These are phyloP conservation scores for Athene cunicularia DNA, from an alignment of 2,113 vertebrate species.

Conservation along the genomic window DNA sequence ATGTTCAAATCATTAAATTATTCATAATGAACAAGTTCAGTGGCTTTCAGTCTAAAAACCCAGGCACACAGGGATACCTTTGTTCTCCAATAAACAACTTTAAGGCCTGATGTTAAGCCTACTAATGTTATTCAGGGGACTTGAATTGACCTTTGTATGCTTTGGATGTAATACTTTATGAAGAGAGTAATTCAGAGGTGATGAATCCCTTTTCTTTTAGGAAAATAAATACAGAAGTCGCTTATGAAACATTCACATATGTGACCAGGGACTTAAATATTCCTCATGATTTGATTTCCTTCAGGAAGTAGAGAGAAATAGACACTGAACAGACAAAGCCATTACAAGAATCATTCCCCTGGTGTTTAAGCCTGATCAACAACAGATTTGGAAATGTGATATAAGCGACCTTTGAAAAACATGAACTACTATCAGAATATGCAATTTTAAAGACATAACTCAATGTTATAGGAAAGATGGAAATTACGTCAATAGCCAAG, in stretches of 20 bases:
- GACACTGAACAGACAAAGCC: background rate
- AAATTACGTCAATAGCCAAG: background rate
- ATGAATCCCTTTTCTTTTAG: background rate
- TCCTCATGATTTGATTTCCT: background rate
- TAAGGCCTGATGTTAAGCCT: background rate
- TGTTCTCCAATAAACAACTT: background rate
- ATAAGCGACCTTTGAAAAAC: conserved; percentile 30
- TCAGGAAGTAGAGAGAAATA: background rate
- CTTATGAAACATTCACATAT: background rate
- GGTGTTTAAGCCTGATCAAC: background rate
- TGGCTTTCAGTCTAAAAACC: background rate
- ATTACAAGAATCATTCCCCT: background rate
- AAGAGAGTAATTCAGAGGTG: background rate
- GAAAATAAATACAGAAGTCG: conserved; percentile 15
- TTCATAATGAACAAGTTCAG: background rate
- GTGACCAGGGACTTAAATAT: background rate
- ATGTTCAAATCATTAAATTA: background rate
- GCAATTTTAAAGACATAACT: background rate
- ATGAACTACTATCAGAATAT: background rate
- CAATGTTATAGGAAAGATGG: background rate
- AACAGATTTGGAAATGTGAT: background rate
- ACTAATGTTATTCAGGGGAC: background rate
- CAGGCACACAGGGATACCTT: background rate
- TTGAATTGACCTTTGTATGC: background rate
- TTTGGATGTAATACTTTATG: background rate